Conservation (phyloP, 2,888 invertebrate genomes). For the Phyllotreta striolata region DNA sequence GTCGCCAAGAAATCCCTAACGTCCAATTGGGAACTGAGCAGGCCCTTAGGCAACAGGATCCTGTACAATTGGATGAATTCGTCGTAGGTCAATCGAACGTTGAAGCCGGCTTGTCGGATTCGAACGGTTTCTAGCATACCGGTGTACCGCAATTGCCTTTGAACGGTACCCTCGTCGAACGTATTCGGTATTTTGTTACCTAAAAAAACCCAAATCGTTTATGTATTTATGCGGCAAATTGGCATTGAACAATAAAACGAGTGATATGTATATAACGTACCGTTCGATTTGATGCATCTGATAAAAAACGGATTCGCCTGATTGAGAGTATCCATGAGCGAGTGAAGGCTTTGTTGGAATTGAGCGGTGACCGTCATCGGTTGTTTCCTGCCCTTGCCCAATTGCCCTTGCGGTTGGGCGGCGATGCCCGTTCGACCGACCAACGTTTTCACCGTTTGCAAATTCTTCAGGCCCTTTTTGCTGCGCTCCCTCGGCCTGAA, state of each 20-base stretch:
- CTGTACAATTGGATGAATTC: conserved; percentile 94
- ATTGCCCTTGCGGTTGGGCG: conserved; percentile 62
- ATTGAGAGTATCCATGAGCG: conserved; percentile 92
- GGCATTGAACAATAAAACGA: conserved; percentile 9
- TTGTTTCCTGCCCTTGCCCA: conserved; percentile 78
- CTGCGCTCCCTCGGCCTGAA: conserved; percentile 87
- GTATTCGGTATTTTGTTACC: conserved; percentile 82
- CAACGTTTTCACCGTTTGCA: conserved; percentile 90
- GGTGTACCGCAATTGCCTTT: conserved; percentile 89
- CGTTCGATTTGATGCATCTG: conserved; percentile 95
- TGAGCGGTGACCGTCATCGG: conserved; percentile 94
- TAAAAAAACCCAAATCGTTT: conserved; percentile 22
- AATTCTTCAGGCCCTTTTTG: conserved; percentile 87
- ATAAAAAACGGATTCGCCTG: conserved; percentile 88
- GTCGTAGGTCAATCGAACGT: conserved; percentile 91
- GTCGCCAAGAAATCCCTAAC: conserved; percentile 85
- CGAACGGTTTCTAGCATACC: conserved; percentile 97
- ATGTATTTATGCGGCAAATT: conserved; percentile 1
- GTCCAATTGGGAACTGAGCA: conserved; percentile 85
- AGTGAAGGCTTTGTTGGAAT: conserved; percentile 91
- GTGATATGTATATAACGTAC: conserved; percentile 58
- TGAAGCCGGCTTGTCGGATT: conserved; percentile 94
- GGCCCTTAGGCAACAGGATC: conserved; percentile 87
- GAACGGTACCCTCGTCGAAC: conserved; percentile 93
- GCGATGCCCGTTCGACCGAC: conserved; percentile 76